phyloP scores from a whole-genome alignment of 2,113 vertebrate species.

The Dicerorhinus sumatrensis region DNA sequence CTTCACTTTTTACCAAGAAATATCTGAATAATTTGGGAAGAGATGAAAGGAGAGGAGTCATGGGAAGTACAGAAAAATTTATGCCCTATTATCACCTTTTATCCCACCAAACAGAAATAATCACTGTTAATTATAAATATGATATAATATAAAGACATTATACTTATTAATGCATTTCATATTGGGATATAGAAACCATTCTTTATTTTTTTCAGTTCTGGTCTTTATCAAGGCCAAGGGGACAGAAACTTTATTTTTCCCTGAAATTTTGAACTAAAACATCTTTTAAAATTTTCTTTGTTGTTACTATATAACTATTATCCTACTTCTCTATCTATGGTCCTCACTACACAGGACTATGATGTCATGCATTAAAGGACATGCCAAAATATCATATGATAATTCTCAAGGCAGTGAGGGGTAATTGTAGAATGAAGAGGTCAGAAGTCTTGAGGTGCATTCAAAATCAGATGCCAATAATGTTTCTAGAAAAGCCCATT shows the following conservation, averaged over 20 bases:
- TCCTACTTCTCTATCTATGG: not conserved
- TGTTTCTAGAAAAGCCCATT: conserved; percentile 19
- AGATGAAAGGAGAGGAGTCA: not conserved
- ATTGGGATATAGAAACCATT: not conserved
- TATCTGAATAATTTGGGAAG: not conserved
- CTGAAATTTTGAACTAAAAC: not conserved
- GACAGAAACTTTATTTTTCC: not conserved
- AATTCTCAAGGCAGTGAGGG: not conserved
- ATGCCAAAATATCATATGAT: not conserved
- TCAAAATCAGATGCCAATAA: not conserved
- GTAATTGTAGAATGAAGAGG: not conserved
- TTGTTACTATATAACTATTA: not conserved
- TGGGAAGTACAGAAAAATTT: not conserved
- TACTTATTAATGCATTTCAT: not conserved
- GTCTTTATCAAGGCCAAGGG: not conserved
- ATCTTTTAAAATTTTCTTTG: not conserved
- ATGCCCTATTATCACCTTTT: not conserved
- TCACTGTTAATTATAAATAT: not conserved
- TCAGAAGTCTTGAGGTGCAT: not conserved
- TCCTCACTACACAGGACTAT: not conserved
- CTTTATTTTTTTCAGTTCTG: not conserved
- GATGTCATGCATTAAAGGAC: not conserved
- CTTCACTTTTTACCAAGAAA: not conserved
- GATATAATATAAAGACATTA: not conserved
- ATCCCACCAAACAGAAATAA: not conserved